phyloP scores from a whole-genome alignment of 2,888 invertebrate genomes.

The Ditula angustiorana region DNA sequence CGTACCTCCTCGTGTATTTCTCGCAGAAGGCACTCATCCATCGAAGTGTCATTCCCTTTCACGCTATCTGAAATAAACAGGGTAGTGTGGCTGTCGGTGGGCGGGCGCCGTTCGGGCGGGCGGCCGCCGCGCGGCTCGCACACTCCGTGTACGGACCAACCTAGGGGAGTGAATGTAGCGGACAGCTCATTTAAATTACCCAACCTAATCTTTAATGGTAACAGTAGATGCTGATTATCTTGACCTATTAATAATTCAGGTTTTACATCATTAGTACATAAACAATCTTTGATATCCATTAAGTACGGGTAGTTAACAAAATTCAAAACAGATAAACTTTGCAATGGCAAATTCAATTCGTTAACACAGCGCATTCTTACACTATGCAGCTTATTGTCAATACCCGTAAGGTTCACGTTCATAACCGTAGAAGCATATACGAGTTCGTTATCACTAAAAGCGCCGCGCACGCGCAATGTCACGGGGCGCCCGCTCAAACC shows the following conservation, averaged over 20 bases:
- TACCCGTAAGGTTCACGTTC: not conserved
- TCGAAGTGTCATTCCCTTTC: too few species aligned
- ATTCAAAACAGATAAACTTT: not conserved
- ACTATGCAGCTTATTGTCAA: not conserved
- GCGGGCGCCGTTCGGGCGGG: not conserved
- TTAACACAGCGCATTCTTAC: not conserved
- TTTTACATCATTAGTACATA: not conserved
- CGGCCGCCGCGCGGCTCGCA: not conserved
- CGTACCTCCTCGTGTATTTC: not conserved
- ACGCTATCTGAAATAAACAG: not conserved
- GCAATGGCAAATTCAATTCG: not conserved
- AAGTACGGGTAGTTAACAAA: not conserved
- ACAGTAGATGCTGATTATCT: not conserved
- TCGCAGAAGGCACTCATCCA: not conserved
- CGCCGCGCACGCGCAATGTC: conserved; percentile 14
- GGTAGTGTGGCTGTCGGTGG: not conserved
- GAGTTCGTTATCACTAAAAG: conserved; percentile 3
- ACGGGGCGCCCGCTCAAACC: conserved; percentile 3
- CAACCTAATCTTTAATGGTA: not conserved
- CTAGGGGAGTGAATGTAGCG: conserved; percentile 12
- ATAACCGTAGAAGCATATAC: not conserved
- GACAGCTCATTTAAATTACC: conserved; percentile 3
- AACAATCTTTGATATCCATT: not conserved
- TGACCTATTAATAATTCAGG: conserved; percentile 7
- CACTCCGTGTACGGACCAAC: conserved; percentile 3